Base-by-base conservation (phyloP, 2,797 vertebrate genomes). In the Clarias laeviceps region DNA sequence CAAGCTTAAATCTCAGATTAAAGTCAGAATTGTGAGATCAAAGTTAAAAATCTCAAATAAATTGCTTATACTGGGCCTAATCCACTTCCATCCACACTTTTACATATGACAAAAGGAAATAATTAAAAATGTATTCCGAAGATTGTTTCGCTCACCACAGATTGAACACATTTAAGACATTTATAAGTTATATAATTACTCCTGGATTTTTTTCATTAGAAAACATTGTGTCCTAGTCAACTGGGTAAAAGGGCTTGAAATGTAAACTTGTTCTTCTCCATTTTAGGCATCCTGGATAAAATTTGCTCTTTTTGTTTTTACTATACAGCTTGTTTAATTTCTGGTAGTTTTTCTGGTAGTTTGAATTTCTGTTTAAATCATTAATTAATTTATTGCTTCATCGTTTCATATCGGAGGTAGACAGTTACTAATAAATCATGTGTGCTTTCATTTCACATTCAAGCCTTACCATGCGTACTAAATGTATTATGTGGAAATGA, bases 161-260 rank as follows among this genome's bases (percentile, higher is more conserved):
- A 17, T 27, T 17, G 18, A 22, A 78, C 18, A 40, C 57, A 79
- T 61, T 34, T 15, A 24, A 20, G 7, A 8, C 4, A 14, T 77
- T 76, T 83, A 27, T 27, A 69, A 80, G n/a, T 54, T 54, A 37
- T 81, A 64, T 76, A 34, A 40, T 83, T 85, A 64, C 72, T 66
- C 65, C 54, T 83, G 22, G 12, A 50, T 69, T 82, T 77, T 72
- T 76, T 64, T 76, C 74, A 69, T n/a, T 62, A 78, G 70, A n/a
- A 82, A 70, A 29, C 65, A 72, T 14, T 22, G 9, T 27, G 66
- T 85, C 72, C 82, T 84, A 40, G 84, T 65, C 61, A 74, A 86
- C 74, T 81, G 88, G 87, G 83, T 79, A 80, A 89, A 89, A 88
- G 88, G 88, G 89, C 89, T 88, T 85, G 83, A 84, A 84, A 84